Evolutionary conservation across 2,888 invertebrate genomes (phyloP).

Genomic region (Drosophila merina): DNA sequence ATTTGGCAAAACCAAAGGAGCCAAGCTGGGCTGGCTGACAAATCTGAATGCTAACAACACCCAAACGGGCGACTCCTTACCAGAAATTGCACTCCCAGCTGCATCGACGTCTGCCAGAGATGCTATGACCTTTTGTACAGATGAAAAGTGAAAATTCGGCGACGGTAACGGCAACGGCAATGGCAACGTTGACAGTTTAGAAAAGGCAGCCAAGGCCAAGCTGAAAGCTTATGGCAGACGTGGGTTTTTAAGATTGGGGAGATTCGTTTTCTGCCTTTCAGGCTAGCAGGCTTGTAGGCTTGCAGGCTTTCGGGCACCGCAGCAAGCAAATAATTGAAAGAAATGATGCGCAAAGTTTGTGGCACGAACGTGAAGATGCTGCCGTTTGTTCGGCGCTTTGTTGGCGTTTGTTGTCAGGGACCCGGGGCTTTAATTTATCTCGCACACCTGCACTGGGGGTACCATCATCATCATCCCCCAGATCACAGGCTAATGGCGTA

Average conservation of each 20-base stretch:
- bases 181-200: slow-evolving; percentile 74
- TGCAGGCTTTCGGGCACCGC: slow-evolving; percentile 4
- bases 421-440: slow-evolving; percentile 74
- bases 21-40: slow-evolving; percentile 40
- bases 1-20: slow-evolving; percentile 13
- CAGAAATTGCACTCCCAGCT: slow-evolving; percentile 39
- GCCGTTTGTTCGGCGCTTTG: slow-evolving; percentile 15
- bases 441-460: slow-evolving; percentile 72
- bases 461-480: slow-evolving; percentile 13
- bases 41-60: slow-evolving; percentile 61
- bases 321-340: slow-evolving; percentile 51
- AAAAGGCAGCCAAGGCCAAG: slow-evolving; percentile 60
- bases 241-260: slow-evolving; percentile 27
- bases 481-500: slow-evolving; percentile 30
- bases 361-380: slow-evolving; percentile 47
- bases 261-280: slow-evolving; percentile 20
- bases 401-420: slow-evolving; percentile 14
- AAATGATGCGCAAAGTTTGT: slow-evolving; percentile 42
- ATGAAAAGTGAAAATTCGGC: slow-evolving; percentile 75
- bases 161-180: slow-evolving; percentile 3
- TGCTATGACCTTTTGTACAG: slow-evolving; percentile 67
- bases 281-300: slow-evolving; percentile 6
- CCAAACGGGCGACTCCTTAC: slow-evolving; percentile 48
- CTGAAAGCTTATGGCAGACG: slow-evolving; percentile 40
- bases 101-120: slow-evolving; percentile 24